These are phyloP conservation scores for Phyllotis vaccarum DNA, from an alignment of 2,797 vertebrate genomes.

Conservation along the genomic window DNA sequence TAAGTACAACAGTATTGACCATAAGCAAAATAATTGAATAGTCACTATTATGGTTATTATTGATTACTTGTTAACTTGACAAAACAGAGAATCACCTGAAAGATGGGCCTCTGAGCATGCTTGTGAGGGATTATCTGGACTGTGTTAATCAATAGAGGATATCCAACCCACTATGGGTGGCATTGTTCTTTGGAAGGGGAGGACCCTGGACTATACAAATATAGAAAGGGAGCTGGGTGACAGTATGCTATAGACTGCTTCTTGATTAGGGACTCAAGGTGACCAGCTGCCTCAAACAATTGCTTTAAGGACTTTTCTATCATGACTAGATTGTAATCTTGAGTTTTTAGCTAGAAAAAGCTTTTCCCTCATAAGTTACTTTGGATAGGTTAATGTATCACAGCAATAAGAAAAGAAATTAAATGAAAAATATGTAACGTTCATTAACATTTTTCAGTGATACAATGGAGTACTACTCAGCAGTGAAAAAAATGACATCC, in stretches of 20 bases:
- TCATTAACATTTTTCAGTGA: conserved; percentile 12
- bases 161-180: neutral
- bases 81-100: neutral
- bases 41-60: neutral
- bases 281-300: neutral
- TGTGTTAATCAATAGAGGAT: neutral
- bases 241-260: neutral
- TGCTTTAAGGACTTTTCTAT: neutral
- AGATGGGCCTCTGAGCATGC: neutral
- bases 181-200: neutral
- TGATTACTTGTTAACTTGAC: neutral
- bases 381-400: neutral
- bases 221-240: neutral
- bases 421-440: neutral
- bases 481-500: no score
- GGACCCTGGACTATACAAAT: neutral
- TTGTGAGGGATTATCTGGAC: neutral
- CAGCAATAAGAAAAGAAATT: neutral
- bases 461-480: no score
- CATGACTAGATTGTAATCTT: neutral
- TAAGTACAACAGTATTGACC: neutral
- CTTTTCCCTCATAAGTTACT: neutral
- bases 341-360: neutral
- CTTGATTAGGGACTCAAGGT: neutral
- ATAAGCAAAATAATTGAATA: conserved; percentile 3